Percentiles rank a stretch among this genome's conserved stretches.
These are phyloP conservation scores for Rhynchophorus ferrugineus DNA, from an alignment of 1,140 invertebrate genomes.

Conservation along the genomic window DNA sequence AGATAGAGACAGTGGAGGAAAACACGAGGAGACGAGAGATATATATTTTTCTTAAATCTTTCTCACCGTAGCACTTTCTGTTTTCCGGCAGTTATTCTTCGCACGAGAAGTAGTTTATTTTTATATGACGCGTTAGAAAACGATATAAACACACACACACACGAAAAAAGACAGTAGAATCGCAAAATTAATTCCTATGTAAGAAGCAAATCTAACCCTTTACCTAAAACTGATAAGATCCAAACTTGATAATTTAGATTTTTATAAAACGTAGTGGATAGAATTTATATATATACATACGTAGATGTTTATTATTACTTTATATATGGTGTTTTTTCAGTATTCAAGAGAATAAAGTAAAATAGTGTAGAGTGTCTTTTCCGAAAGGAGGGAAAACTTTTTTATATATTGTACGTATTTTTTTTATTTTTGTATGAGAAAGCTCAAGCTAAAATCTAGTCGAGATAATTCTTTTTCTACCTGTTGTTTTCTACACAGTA, in stretches of 20 bases:
- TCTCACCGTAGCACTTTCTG: conserved; percentile 8
- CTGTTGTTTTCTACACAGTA: conserved; percentile 27
- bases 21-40: conserved; percentile 18
- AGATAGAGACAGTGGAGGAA: not conserved
- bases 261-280: conserved; percentile 36
- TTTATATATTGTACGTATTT: conserved; percentile 44
- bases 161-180: conserved; percentile 24
- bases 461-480: conserved; percentile 29
- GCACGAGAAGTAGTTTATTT: conserved; percentile 23
- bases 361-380: conserved; percentile 38
- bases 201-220: conserved; percentile 22
- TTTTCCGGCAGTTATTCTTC: conserved; percentile 19
- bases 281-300: conserved; percentile 14
- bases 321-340: conserved; percentile 43
- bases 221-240: conserved; percentile 30
- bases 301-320: conserved; percentile 41
- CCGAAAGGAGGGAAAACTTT: conserved; percentile 31
- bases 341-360: too few relatives aligned
- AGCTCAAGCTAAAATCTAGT: conserved; percentile 43
- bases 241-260: conserved; percentile 35
- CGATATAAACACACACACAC: too few relatives aligned
- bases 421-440: conserved; percentile 43
- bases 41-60: conserved; percentile 26
- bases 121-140: too few relatives aligned
- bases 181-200: conserved; percentile 17